phyloP scores from a whole-genome alignment of 2,888 invertebrate species.

The Diloba caeruleocephala region DNA sequence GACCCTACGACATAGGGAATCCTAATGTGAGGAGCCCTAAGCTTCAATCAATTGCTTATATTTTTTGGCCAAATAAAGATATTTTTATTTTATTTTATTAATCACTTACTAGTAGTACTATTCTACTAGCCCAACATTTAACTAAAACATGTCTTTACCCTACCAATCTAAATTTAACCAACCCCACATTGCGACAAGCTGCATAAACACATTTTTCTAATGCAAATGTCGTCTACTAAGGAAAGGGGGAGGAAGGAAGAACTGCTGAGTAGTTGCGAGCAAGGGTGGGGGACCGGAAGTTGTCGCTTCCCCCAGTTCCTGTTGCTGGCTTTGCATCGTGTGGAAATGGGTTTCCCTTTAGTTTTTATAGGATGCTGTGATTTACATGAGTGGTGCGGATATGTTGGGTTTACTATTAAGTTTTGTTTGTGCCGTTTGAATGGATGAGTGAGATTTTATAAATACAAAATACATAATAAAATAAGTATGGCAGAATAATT shows the following conservation, averaged over 20 bases:
- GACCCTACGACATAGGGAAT: too few relatives aligned
- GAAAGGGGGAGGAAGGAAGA: conserved; percentile 15
- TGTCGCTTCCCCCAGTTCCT: conserved; percentile 42
- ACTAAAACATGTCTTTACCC: neutral
- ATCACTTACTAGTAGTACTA: too few relatives aligned
- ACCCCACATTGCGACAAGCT: neutral
- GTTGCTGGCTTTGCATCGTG: conserved; percentile 35
- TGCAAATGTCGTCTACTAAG: conserved; percentile 43
- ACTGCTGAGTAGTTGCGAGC: conserved; percentile 27
- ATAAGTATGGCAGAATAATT: too few relatives aligned
- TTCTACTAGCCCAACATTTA: too few relatives aligned
- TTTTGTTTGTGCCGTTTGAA: neutral
- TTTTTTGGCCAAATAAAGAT: too few relatives aligned
- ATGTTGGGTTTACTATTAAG: conserved; percentile 1
- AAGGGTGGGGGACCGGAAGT: conserved; percentile 39
- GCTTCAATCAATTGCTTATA: too few relatives aligned
- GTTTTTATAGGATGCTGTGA: conserved; percentile 51
- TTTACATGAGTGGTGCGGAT: conserved; percentile 20
- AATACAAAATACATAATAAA: too few relatives aligned
- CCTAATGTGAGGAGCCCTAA: too few relatives aligned
- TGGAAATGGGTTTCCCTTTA: conserved; percentile 46
- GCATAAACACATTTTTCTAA: conserved; percentile 34
- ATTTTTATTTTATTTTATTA: too few relatives aligned
- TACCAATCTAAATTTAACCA: neutral
- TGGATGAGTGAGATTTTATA: neutral